Evolutionary conservation across 1,140 invertebrate genomes (phyloP).

Genomic region (Dendroctonus ponderosae): DNA sequence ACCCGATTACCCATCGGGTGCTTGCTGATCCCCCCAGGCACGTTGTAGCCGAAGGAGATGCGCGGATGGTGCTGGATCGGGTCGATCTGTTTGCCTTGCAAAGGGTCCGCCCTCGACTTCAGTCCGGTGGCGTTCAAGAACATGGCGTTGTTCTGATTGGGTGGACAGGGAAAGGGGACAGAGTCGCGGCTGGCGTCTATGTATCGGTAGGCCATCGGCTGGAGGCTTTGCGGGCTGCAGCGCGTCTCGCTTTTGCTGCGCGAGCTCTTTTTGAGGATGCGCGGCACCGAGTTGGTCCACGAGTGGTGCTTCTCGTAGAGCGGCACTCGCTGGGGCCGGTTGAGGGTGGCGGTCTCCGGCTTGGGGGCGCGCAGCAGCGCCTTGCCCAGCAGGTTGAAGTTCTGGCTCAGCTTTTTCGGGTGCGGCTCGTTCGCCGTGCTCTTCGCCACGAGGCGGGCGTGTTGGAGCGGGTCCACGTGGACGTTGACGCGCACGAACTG

Average conservation of each 20-base stretch:
- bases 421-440: slow-evolving; percentile 39
- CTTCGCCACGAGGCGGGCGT: slow-evolving; percentile 34
- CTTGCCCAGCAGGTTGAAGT: slow-evolving; percentile 35
- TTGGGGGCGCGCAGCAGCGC: slow-evolving; percentile 30
- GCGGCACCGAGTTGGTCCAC: slow-evolving; percentile 48
- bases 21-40: background rate
- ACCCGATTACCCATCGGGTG: slow-evolving; percentile 43
- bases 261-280: slow-evolving; percentile 40
- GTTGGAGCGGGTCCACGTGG: slow-evolving; percentile 30
- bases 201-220: slow-evolving; percentile 49
- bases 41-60: slow-evolving; percentile 23
- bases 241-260: slow-evolving; percentile 45
- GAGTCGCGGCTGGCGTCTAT: slow-evolving; percentile 44
- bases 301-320: slow-evolving; percentile 27
- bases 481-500: slow-evolving; percentile 47
- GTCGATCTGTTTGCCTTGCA: slow-evolving; percentile 5
- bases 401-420: slow-evolving; percentile 38
- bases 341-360: slow-evolving; percentile 13
- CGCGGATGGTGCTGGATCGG: slow-evolving; percentile 19
- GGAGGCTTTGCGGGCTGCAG: slow-evolving; percentile 26
- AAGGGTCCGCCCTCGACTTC: background rate
- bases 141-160: slow-evolving; percentile 23
- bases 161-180: slow-evolving; percentile 33
- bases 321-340: slow-evolving; percentile 13
- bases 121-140: slow-evolving; percentile 16